Evolutionary conservation across 2,797 vertebrate genomes (phyloP).

Genomic region (Zalophus californianus): DNA sequence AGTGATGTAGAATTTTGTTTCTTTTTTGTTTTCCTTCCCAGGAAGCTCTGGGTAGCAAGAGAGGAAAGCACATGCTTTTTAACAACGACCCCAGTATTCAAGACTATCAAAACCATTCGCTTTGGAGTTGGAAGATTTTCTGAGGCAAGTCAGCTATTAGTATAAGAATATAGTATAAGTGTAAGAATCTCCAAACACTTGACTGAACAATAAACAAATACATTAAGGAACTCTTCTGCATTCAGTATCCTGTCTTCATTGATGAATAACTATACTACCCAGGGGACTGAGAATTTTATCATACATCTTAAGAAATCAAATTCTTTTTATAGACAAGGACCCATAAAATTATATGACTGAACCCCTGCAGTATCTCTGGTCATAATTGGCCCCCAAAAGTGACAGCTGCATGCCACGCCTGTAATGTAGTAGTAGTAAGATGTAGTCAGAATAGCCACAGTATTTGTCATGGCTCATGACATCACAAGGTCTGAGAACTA

Average conservation of each 20-base stretch:
- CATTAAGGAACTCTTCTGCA: background rate
- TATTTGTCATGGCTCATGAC: background rate
- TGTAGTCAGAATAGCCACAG: background rate
- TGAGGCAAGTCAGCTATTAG: background rate
- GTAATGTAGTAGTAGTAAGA: background rate
- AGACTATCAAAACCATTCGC: background rate
- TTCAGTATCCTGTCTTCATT: background rate
- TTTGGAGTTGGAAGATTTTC: background rate
- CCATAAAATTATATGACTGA: background rate
- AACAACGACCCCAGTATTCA: background rate
- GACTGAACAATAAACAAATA: background rate
- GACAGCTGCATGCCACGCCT: background rate
- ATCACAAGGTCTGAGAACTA: background rate
- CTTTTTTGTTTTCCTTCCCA: background rate
- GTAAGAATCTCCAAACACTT: background rate
- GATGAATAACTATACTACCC: background rate
- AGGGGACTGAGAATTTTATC: background rate
- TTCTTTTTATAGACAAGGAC: background rate
- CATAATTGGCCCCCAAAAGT: background rate
- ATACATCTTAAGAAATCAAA: background rate
- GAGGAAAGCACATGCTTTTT: background rate
- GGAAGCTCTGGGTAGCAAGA: background rate
- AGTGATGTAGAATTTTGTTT: background rate
- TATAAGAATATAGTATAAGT: background rate
- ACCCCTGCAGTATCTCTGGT: background rate